These are phyloP conservation scores for Sylvilagus bachmani DNA, from an alignment of 2,113 vertebrate species.

Conservation along the genomic window DNA sequence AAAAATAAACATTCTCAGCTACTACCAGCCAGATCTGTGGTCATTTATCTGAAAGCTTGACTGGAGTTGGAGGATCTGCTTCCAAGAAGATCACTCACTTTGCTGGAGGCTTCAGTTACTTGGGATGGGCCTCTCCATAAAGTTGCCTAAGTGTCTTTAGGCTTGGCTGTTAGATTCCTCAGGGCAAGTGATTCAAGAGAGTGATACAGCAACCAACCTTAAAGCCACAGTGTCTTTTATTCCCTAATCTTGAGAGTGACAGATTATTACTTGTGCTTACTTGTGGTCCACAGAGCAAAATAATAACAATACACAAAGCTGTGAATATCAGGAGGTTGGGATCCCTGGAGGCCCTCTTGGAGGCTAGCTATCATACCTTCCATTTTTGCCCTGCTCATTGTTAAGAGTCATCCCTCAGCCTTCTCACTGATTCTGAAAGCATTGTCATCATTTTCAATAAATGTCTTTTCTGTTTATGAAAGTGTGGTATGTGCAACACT, in stretches of 20 bases:
- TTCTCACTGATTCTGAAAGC: conserved; percentile 33
- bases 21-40: neutral
- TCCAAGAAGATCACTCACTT: neutral
- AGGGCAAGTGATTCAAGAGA: neutral
- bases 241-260: conserved; percentile 28
- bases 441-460: neutral
- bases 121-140: neutral
- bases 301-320: neutral
- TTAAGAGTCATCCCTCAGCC: neutral
- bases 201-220: neutral
- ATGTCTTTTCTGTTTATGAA: conserved; percentile 16
- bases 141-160: neutral
- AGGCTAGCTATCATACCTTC: neutral
- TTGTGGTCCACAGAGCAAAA: neutral
- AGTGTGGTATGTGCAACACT: conserved; percentile 10
- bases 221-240: neutral
- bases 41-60: neutral
- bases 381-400: neutral
- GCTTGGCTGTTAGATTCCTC: neutral
- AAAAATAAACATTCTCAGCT: neutral
- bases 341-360: no score
- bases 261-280: neutral
- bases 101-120: neutral
- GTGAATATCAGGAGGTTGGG: neutral
- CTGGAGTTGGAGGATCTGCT: neutral